Conservation (phyloP, 2,888 invertebrate genomes). For the Andricus curvator region DNA sequence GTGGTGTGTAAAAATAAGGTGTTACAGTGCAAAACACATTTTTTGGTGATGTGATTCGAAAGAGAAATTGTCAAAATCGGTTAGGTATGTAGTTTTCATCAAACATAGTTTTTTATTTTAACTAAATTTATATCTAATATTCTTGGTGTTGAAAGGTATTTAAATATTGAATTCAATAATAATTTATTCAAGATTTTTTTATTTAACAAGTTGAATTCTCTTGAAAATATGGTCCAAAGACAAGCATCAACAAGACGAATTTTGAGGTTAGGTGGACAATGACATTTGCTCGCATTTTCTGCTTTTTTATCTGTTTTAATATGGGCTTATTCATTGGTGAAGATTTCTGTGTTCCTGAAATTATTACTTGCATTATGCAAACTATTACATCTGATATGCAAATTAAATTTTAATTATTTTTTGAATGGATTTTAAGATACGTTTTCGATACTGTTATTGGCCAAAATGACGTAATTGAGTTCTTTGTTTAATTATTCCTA, state of each 20-base stretch:
- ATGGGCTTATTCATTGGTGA: neutral
- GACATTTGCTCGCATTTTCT: neutral
- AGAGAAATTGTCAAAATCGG: neutral
- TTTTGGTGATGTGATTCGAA: neutral
- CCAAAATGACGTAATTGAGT: neutral
- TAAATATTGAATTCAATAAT: neutral
- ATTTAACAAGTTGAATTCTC: neutral
- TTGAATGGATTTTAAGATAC: neutral
- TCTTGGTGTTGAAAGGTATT: neutral
- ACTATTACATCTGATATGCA: neutral
- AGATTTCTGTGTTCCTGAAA: neutral
- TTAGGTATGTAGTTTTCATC: neutral
- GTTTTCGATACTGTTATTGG: neutral
- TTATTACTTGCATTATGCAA: neutral
- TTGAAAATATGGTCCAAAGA: neutral
- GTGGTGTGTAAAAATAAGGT: neutral
- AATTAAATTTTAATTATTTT: neutral
- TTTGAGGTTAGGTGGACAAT: slow-evolving; percentile 3
- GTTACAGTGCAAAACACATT: neutral
- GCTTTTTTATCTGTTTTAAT: neutral
- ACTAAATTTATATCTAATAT: neutral
- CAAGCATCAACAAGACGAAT: neutral
- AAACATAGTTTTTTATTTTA: neutral
- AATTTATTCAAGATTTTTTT: neutral
- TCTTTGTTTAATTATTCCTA: neutral